A percentile compares a stretch with the other conserved stretches of the same genome.
These are phyloP conservation scores for Pristionchus entomophagus DNA, from an alignment of 2,888 invertebrate genomes.

Conservation along the genomic window DNA sequence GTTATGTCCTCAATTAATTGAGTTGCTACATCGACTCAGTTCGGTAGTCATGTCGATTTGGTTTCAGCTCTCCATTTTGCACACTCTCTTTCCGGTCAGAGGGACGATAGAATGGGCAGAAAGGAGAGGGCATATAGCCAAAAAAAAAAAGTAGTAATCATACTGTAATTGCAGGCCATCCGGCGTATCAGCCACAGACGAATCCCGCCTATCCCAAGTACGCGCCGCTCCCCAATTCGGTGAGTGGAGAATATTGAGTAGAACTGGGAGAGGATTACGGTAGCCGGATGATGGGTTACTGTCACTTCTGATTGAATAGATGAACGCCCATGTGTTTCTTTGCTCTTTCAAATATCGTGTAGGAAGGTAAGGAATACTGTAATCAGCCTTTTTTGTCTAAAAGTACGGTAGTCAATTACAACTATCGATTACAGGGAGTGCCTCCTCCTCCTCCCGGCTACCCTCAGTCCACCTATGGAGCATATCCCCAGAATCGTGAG, in stretches of 20 bases:
- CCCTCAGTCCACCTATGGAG: slow-evolving; percentile 39
- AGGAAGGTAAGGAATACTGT: too few species aligned
- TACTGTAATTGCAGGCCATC: slow-evolving; percentile 32
- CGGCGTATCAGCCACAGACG: slow-evolving; percentile 45
- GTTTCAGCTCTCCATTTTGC: too few species aligned
- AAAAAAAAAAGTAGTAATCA: too few species aligned
- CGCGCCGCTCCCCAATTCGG: slow-evolving; percentile 19
- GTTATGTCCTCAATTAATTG: too few species aligned
- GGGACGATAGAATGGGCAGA: too few species aligned
- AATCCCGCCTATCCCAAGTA: slow-evolving; percentile 47
- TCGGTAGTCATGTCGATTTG: too few species aligned
- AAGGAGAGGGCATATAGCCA: too few species aligned
- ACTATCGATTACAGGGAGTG: background rate
- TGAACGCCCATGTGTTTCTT: too few species aligned
- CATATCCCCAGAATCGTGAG: slow-evolving; percentile 41
- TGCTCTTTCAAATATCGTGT: too few species aligned
- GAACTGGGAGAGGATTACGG: background rate
- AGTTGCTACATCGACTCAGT: too few species aligned
- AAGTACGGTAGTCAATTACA: background rate
- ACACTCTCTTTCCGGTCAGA: too few species aligned
- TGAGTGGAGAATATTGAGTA: background rate
- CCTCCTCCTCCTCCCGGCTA: slow-evolving; percentile 44
- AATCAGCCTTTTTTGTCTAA: background rate
- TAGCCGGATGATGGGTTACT: background rate
- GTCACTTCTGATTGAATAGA: background rate